Evolutionary conservation across 2,113 vertebrate genomes (phyloP), one percentile per base, ranked within the genome.

Genomic region (Toxotes chatareus): DNA sequence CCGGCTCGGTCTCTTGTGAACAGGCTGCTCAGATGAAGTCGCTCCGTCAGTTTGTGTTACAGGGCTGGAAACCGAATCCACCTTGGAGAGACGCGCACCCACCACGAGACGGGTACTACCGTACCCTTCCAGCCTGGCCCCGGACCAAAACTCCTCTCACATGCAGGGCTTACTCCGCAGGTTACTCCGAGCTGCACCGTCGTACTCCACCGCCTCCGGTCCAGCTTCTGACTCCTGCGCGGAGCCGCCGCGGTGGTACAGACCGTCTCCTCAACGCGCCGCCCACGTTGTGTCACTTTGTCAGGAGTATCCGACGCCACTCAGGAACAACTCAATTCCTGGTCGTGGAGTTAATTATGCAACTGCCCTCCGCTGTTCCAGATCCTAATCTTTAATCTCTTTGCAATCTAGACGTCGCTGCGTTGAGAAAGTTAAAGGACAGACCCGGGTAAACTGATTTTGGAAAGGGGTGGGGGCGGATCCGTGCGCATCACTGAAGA

Each of bases 281-380:
- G 92, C 89, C 91, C 91, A 92, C 91, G 90, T 75, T 79, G 86
- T 69, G 90, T 76, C 80, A 61, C 70, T 73, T 76, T 21, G 21
- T 53, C 55, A n/a, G 67, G 76, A 69, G 80, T 5, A 46, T 68
- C 62, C 67, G 79, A 47, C 62, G 56, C 44, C 56, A 34, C 62
- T 12, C 82, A 71, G 80, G 69, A 70, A 72, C 32, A 38, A 56
- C 78, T 85, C 75, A 13, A 23, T 62, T 71, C 53, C 66, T 79
- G 63, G 3, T 12, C 12, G 34, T 32, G 56, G 59, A 78, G 62
- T 87, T 86, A 86, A 93, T 88, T 76, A 80, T 64, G 67, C 84
- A 86, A 70, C 76, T 16, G 23, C 51, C n/a, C 55, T 44, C 44
- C 27, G 42, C 38, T 12, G 73, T 1, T 62, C 68, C 40, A 4